A percentile compares a stretch with the other conserved stretches of the same genome.
phyloP scores from a whole-genome alignment of 2,797 vertebrate genomes.

The Periophthalmus magnuspinnatus region DNA sequence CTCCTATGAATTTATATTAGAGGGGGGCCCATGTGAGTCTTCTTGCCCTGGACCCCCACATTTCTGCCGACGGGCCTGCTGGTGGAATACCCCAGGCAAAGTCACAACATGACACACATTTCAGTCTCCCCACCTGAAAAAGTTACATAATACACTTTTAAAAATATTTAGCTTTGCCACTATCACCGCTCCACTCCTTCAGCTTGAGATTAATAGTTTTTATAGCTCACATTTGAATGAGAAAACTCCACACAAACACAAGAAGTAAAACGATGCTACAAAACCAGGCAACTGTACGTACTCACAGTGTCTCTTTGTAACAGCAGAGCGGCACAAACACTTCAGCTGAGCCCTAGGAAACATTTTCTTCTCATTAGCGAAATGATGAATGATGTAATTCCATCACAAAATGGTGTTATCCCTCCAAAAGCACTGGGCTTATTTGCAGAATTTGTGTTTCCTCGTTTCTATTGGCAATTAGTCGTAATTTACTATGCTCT shows the following conservation, averaged over 20 bases:
- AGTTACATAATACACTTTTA: not conserved
- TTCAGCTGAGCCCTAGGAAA: constrained; percentile 33
- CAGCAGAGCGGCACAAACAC: constrained; percentile 33
- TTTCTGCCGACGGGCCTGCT: too few species aligned
- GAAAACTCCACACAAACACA: constrained; percentile 11
- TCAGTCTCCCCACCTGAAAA: not conserved
- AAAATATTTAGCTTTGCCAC: not conserved
- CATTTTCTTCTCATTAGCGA: constrained; percentile 54
- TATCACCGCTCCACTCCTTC: not conserved
- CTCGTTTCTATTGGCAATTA: constrained; percentile 48
- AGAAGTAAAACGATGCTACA: constrained; percentile 21
- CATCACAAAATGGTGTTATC: constrained; percentile 40
- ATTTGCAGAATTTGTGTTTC: constrained; percentile 26
- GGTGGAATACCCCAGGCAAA: too few species aligned
- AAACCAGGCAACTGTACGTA: not conserved
- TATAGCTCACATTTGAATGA: constrained; percentile 19
- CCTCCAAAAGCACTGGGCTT: constrained; percentile 34
- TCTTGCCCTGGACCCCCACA: too few species aligned
- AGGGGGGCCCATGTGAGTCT: too few species aligned
- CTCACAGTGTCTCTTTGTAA: constrained; percentile 13
- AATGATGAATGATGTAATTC: constrained; percentile 55
- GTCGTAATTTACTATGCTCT: constrained; percentile 52
- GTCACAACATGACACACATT: too few species aligned
- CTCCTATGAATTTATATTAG: too few species aligned
- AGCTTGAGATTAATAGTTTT: constrained; percentile 10